A percentile compares a stretch with the other conserved stretches of the same genome.
These are phyloP conservation scores for Axis porcinus DNA, from an alignment of 2,113 vertebrate genomes.

Conservation along the genomic window DNA sequence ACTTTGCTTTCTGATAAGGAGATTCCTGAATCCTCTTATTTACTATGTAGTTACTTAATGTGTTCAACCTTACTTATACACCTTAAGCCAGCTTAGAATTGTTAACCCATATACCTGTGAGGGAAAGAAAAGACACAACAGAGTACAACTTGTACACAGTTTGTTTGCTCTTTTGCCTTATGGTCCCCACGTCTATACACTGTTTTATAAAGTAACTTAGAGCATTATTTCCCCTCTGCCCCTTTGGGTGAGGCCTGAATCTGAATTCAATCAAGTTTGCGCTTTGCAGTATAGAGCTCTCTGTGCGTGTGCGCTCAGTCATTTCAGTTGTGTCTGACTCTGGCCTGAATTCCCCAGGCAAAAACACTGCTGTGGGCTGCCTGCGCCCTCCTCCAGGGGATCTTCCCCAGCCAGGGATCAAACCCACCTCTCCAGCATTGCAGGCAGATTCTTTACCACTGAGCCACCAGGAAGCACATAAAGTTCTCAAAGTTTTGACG, in stretches of 20 bases:
- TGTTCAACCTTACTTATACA: too few relatives aligned
- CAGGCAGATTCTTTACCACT: neutral
- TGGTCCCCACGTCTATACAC: neutral
- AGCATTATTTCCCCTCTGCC: neutral
- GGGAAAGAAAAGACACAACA: neutral
- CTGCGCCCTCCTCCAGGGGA: neutral
- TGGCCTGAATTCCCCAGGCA: neutral
- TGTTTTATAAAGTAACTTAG: neutral
- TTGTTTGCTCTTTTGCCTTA: neutral
- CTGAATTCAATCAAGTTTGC: neutral
- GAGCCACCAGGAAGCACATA: neutral
- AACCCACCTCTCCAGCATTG: neutral
- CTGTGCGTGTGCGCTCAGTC: neutral
- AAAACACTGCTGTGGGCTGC: neutral
- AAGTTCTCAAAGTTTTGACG: neutral
- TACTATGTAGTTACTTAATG: neutral
- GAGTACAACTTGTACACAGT: neutral
- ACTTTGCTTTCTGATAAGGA: neutral
- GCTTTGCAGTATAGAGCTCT: neutral
- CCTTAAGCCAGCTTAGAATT: neutral
- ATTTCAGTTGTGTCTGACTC: neutral
- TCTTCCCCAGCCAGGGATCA: neutral
- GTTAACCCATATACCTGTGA: neutral
- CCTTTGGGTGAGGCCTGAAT: neutral
- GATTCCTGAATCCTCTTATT: neutral